phyloP scores from a whole-genome alignment of 2,888 invertebrate genomes.

The Andrena flavipes region DNA sequence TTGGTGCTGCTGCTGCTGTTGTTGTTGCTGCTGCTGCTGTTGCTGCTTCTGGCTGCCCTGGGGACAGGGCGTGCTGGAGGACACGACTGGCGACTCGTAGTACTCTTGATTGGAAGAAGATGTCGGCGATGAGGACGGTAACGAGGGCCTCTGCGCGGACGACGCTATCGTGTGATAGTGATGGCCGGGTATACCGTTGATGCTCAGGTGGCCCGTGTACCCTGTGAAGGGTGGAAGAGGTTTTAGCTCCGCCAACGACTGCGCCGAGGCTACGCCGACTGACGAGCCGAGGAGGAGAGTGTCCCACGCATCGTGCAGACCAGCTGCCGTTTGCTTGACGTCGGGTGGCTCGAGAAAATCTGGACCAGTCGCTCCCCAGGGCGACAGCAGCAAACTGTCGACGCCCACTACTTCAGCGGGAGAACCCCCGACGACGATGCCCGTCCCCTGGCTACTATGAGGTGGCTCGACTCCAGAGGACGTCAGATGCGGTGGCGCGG shows the following conservation, averaged over 20 bases:
- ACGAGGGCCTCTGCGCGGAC: conserved; percentile 81
- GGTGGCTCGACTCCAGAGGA: conserved; percentile 81
- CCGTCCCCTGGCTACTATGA: conserved; percentile 81
- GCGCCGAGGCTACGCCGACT: conserved; percentile 87
- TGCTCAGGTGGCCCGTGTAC: conserved; percentile 93
- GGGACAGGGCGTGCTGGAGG: conserved; percentile 85
- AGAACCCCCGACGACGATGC: conserved; percentile 79
- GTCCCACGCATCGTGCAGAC: conserved; percentile 89
- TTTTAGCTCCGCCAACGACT: conserved; percentile 92
- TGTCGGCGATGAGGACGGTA: conserved; percentile 82
- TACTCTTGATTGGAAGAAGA: conserved; percentile 83
- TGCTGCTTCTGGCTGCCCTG: conserved; percentile 78
- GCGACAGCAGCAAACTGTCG: conserved; percentile 79
- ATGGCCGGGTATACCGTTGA: conserved; percentile 95
- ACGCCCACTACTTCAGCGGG: conserved; percentile 81
- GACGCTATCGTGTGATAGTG: conserved; percentile 93
- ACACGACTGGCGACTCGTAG: conserved; percentile 84
- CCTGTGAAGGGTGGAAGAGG: conserved; percentile 94
- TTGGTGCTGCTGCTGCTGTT: conserved; percentile 86
- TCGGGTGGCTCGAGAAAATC: conserved; percentile 77
- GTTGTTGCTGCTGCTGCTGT: conserved; percentile 83
- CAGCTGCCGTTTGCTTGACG: conserved; percentile 80
- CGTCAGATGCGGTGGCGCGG: conserved; percentile 78
- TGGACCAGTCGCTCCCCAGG: conserved; percentile 79
- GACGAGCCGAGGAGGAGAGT: conserved; percentile 87